Evolutionary conservation across 1,140 invertebrate genomes (phyloP).

Genomic region (Latrodectus geometricus): DNA sequence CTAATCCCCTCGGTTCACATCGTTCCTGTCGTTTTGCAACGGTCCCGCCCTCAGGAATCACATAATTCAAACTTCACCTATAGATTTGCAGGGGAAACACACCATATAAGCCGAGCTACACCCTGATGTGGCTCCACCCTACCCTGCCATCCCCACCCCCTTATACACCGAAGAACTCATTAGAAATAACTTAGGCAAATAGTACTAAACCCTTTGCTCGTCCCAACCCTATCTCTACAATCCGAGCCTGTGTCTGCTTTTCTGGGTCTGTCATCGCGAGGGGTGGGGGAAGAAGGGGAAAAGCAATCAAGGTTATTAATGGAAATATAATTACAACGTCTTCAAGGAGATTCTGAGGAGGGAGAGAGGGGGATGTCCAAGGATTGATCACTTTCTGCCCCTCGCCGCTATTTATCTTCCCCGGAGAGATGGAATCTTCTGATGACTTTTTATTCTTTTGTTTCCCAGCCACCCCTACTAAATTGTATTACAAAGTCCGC

Average conservation of each 20-base stretch:
- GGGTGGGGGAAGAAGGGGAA: not conserved
- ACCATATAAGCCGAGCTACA: slow-evolving; percentile 38
- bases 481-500: too few relatives aligned
- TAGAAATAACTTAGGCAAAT: slow-evolving; percentile 60
- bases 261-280: slow-evolving; percentile 41
- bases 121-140: slow-evolving; percentile 28
- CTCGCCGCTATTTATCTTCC: not conserved
- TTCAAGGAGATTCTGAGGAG: not conserved
- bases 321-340: slow-evolving; percentile 57
- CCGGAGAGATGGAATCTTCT: not conserved
- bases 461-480: too few relatives aligned
- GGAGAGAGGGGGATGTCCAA: not conserved
- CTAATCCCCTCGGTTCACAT: slow-evolving; percentile 34
- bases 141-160: not conserved
- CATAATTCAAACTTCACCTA: slow-evolving; percentile 36
- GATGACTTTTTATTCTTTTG: not conserved
- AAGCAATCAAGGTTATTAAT: slow-evolving; percentile 58
- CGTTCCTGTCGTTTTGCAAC: not conserved
- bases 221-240: not conserved
- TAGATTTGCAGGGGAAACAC: not conserved
- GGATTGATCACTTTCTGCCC: not conserved
- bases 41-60: slow-evolving; percentile 22
- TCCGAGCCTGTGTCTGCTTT: slow-evolving; percentile 7
- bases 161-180: slow-evolving; percentile 27
- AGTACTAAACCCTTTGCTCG: not conserved